These are phyloP conservation scores for Sebastes matsubarae DNA, from an alignment of 2,797 vertebrate genomes.

Conservation along the genomic window DNA sequence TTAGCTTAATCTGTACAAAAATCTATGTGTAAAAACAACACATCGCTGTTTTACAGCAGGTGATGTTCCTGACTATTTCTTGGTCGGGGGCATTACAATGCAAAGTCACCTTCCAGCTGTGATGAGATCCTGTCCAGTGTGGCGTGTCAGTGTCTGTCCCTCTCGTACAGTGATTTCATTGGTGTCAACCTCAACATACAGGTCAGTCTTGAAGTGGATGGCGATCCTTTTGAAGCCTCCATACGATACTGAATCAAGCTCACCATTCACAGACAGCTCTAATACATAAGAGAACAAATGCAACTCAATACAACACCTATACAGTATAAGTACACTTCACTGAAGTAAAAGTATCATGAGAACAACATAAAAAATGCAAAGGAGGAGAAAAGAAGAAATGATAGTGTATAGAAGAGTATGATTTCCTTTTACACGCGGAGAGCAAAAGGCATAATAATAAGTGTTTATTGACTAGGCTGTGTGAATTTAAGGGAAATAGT, in stretches of 20 bases:
- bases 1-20: background rate
- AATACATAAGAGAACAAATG: background rate
- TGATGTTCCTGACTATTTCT: too few relatives aligned
- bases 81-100: background rate
- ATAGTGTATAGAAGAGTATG: background rate
- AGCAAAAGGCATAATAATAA: too few relatives aligned
- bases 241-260: conserved; percentile 19
- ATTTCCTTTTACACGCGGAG: too few relatives aligned
- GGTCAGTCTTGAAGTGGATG: conserved; percentile 43
- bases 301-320: background rate
- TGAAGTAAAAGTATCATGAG: background rate
- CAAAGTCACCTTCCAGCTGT: conserved; percentile 60
- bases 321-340: background rate
- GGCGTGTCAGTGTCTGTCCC: background rate
- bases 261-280: conserved; percentile 76
- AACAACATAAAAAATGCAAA: background rate
- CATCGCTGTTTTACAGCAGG: too few relatives aligned
- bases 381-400: too few relatives aligned
- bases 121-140: background rate
- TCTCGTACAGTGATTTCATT: conserved; percentile 25
- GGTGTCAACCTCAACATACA: conserved; percentile 44
- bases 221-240: conserved; percentile 69
- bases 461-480: too few relatives aligned
- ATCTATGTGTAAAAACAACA: too few relatives aligned
- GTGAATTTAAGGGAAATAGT: background rate